Evolutionary conservation across 2,888 invertebrate genomes (phyloP).

Genomic region (Steinernema hermaphroditum): DNA sequence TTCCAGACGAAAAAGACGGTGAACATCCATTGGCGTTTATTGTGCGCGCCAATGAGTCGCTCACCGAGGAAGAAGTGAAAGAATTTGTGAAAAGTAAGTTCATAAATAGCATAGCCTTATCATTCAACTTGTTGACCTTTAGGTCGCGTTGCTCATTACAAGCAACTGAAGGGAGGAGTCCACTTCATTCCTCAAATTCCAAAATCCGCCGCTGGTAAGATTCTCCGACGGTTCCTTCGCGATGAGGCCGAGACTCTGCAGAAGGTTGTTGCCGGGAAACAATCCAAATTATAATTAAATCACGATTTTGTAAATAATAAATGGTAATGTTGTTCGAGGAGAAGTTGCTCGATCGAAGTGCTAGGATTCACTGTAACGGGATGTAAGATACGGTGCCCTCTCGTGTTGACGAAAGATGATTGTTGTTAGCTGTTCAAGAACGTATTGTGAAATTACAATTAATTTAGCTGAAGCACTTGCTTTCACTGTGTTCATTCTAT

Average conservation of each 20-base stretch:
- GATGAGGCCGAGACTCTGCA: not conserved
- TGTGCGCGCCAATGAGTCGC: slow-evolving; percentile 32
- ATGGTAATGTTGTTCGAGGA: too few species aligned
- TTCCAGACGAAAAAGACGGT: slow-evolving; percentile 71
- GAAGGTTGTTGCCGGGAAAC: not conserved
- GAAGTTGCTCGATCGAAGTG: too few species aligned
- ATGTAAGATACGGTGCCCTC: too few species aligned
- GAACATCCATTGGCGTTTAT: slow-evolving; percentile 66
- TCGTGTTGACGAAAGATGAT: too few species aligned
- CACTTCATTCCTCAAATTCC: slow-evolving; percentile 75
- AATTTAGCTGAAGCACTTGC: too few species aligned
- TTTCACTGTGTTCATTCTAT: too few species aligned
- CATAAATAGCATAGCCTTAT: too few species aligned
- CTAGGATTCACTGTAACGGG: too few species aligned
- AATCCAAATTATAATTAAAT: slow-evolving; percentile 1
- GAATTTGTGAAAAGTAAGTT: slow-evolving; percentile 40
- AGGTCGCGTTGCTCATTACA: slow-evolving; percentile 77
- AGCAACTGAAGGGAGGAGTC: slow-evolving; percentile 75
- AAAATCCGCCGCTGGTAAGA: slow-evolving; percentile 77
- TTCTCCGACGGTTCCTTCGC: slow-evolving; percentile 72
- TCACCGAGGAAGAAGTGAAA: slow-evolving; percentile 33
- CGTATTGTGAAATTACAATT: too few species aligned
- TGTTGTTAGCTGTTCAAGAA: too few species aligned
- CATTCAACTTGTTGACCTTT: slow-evolving; percentile 42
- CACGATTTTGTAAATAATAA: not conserved